Evolutionary conservation across 2,797 vertebrate genomes (phyloP).

Genomic region (Rhincodon typus): DNA sequence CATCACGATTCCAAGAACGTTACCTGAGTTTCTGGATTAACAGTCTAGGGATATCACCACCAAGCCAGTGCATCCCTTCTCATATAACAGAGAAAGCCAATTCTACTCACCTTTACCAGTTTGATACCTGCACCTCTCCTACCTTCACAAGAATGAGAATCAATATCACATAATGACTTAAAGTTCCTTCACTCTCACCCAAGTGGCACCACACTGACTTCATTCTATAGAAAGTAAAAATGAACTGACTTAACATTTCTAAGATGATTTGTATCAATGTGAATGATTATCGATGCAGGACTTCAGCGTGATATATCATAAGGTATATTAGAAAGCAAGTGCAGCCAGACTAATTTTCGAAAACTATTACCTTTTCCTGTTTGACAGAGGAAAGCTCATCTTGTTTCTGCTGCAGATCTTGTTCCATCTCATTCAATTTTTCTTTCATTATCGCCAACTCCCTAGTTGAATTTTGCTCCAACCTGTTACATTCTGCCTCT

Average conservation of each 20-base stretch:
- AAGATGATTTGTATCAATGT: too few species aligned
- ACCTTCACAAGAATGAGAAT: not conserved
- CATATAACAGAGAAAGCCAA: not conserved
- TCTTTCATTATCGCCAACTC: conserved; percentile 66
- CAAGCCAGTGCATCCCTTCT: too few species aligned
- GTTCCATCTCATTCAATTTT: conserved; percentile 51
- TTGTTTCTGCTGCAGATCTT: conserved; percentile 62
- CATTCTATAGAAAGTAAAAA: not conserved
- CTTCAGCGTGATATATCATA: not conserved
- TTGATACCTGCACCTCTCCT: not conserved
- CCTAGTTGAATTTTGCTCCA: conserved; percentile 57
- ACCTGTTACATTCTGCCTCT: conserved; percentile 54
- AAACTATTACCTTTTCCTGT: conserved; percentile 68
- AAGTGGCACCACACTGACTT: not conserved
- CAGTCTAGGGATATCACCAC: too few species aligned
- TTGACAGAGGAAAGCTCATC: conserved; percentile 55
- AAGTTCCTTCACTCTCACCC: not conserved
- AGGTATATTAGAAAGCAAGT: not conserved
- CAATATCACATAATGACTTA: not conserved
- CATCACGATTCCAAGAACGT: too few species aligned
- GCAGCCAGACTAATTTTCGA: not conserved
- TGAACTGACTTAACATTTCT: too few species aligned
- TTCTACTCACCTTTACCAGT: not conserved
- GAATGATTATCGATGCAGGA: not conserved
- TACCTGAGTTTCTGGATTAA: too few species aligned